phyloP scores from a whole-genome alignment of 2,797 vertebrate genomes.

The Sebastes kiyomatsui region DNA sequence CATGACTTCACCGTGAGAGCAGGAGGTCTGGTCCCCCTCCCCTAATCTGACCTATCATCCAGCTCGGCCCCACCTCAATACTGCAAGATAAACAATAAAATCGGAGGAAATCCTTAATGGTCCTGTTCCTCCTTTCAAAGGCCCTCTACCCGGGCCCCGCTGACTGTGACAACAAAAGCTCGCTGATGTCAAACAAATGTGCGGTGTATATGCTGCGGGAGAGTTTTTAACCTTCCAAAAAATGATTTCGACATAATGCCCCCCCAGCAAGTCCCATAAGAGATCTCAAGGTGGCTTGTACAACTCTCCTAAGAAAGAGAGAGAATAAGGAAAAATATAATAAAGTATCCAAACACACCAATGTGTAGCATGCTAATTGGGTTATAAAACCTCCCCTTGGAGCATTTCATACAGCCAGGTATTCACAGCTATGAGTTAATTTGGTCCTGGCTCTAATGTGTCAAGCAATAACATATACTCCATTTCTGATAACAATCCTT shows the following conservation, averaged over 20 bases:
- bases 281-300: conserved; percentile 22
- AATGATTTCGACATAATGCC: conserved; percentile 11
- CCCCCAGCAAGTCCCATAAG: conserved; percentile 11
- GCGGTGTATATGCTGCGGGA: background rate
- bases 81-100: conserved; percentile 72
- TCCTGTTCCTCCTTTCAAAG: conserved; percentile 65
- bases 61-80: conserved; percentile 53
- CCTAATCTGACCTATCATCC: conserved; percentile 60
- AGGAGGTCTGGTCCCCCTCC: conserved; percentile 49
- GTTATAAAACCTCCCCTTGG: conserved; percentile 63
- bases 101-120: conserved; percentile 67
- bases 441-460: conserved; percentile 43
- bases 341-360: conserved; percentile 34
- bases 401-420: conserved; percentile 59
- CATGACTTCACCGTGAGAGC: conserved; percentile 62
- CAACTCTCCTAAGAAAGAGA: conserved; percentile 16
- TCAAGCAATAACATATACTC: conserved; percentile 53
- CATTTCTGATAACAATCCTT: conserved; percentile 67
- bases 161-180: conserved; percentile 40
- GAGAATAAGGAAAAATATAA: conserved; percentile 16
- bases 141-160: background rate
- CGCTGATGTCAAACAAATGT: conserved; percentile 47
- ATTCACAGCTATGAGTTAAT: conserved; percentile 56
- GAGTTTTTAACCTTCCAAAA: conserved; percentile 19
- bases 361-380: conserved; percentile 56